These are phyloP conservation scores for Scotopteryx bipunctaria DNA, from an alignment of 2,888 invertebrate species.

Conservation along the genomic window DNA sequence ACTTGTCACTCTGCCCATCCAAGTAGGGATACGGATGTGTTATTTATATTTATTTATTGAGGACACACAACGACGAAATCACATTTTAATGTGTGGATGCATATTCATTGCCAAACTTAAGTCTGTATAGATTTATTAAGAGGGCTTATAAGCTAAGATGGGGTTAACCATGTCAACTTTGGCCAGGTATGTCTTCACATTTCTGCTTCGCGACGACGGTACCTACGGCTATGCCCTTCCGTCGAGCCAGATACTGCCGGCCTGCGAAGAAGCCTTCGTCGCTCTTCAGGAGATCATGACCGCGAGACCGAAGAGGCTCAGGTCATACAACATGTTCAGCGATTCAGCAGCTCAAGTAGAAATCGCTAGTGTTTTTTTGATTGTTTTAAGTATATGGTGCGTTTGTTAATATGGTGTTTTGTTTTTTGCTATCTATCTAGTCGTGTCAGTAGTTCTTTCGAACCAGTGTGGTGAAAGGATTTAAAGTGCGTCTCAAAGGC, in stretches of 20 bases:
- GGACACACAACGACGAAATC: too few relatives aligned
- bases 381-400: conserved; percentile 7
- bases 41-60: too few relatives aligned
- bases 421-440: not conserved
- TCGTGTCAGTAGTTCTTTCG: too few relatives aligned
- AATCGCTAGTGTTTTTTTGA: not conserved
- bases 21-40: too few relatives aligned
- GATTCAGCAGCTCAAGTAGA: not conserved
- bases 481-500: too few relatives aligned
- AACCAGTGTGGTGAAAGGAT: too few relatives aligned
- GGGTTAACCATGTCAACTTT: too few relatives aligned
- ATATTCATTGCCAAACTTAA: too few relatives aligned
- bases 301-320: conserved; percentile 46
- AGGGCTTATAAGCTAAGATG: too few relatives aligned
- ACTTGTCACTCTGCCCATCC: too few relatives aligned
- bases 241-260: conserved; percentile 83
- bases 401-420: not conserved
- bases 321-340: conserved; percentile 38
- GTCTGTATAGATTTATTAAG: too few relatives aligned
- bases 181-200: conserved; percentile 61
- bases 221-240: conserved; percentile 87
- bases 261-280: conserved; percentile 82
- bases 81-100: too few relatives aligned
- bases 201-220: conserved; percentile 85
- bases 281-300: conserved; percentile 79